Evolutionary conservation across 30 jellyfish, hydroid and myxozoan genomes (phyloP).

Genomic region (Pseudorhiza aurosa): DNA sequence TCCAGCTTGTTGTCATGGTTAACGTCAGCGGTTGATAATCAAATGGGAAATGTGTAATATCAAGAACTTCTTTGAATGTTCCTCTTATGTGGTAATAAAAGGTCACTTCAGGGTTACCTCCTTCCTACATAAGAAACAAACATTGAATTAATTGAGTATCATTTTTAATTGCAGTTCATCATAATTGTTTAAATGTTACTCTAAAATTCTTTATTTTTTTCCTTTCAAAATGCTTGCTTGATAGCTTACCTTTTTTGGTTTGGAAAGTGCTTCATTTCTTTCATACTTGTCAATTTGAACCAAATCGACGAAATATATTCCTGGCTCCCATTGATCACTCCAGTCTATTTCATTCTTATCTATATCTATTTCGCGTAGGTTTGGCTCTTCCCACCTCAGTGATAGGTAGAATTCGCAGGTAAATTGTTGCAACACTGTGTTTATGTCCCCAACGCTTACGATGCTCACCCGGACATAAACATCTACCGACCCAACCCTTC

Average conservation of each 20-base stretch:
- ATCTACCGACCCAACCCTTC: constrained; percentile 73
- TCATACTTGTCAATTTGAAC: constrained; percentile 74
- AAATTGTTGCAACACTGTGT: constrained; percentile 86
- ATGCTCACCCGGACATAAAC: constrained; percentile 74
- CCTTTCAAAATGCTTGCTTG: too few relatives aligned
- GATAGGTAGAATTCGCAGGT: constrained; percentile 81
- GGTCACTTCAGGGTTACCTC: constrained; percentile 47
- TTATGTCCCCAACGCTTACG: constrained; percentile 74
- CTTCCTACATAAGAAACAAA: constrained; percentile 59
- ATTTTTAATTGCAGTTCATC: too few relatives aligned
- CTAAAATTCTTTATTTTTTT: too few relatives aligned
- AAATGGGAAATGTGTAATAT: constrained; percentile 83
- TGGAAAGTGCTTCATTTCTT: constrained; percentile 65
- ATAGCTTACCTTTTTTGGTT: constrained; percentile 61
- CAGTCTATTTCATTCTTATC: constrained; percentile 66
- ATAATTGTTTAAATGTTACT: too few relatives aligned
- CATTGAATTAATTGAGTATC: too few relatives aligned
- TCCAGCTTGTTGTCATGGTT: constrained; percentile 88
- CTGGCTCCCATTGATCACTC: constrained; percentile 89
- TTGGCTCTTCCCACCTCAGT: constrained; percentile 89
- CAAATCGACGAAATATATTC: constrained; percentile 81
- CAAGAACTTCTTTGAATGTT: constrained; percentile 82
- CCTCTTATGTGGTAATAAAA: constrained; percentile 84
- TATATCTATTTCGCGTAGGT: constrained; percentile 18
- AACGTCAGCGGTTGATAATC: constrained; percentile 89